Evolutionary conservation across 2,888 invertebrate species (phyloP).

Genomic region (Noctua janthe): DNA sequence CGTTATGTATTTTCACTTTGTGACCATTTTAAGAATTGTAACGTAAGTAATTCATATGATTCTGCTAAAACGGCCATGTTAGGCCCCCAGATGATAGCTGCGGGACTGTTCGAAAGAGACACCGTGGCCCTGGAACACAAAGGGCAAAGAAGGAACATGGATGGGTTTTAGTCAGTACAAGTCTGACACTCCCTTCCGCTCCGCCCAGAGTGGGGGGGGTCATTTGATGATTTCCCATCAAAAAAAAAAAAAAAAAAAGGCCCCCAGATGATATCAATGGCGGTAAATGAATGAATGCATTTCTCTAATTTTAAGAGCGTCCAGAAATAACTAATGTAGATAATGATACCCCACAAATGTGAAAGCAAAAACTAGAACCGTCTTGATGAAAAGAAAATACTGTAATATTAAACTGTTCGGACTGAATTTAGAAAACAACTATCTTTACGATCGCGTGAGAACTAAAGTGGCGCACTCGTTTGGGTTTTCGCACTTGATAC

Average conservation of each 20-base stretch:
- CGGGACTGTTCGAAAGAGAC: too few species aligned
- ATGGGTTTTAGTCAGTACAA: too few species aligned
- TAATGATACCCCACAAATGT: neutral
- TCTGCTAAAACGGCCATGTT: too few species aligned
- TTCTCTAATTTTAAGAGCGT: neutral
- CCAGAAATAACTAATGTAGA: neutral
- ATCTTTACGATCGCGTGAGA: conserved; percentile 49
- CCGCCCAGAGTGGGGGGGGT: too few species aligned
- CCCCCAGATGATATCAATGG: neutral
- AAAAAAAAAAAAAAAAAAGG: too few species aligned
- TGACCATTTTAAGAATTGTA: too few species aligned
- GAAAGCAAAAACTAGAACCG: neutral
- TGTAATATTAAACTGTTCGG: conserved; percentile 2
- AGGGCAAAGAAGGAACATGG: too few species aligned
- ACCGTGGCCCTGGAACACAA: too few species aligned
- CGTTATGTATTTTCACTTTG: too few species aligned
- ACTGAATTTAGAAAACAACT: conserved; percentile 23
- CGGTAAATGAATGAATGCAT: neutral
- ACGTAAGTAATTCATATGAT: too few species aligned
- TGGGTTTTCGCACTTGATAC: conserved; percentile 13
- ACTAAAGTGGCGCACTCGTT: conserved; percentile 35
- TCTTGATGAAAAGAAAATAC: neutral
- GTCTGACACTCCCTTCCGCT: too few species aligned
- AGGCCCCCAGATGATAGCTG: neutral
- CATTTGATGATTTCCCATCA: too few species aligned